Evolutionary conservation across 2,888 invertebrate genomes (phyloP), one percentile per base, ranked within the genome.

Genomic region (Drosophila picticornis): DNA sequence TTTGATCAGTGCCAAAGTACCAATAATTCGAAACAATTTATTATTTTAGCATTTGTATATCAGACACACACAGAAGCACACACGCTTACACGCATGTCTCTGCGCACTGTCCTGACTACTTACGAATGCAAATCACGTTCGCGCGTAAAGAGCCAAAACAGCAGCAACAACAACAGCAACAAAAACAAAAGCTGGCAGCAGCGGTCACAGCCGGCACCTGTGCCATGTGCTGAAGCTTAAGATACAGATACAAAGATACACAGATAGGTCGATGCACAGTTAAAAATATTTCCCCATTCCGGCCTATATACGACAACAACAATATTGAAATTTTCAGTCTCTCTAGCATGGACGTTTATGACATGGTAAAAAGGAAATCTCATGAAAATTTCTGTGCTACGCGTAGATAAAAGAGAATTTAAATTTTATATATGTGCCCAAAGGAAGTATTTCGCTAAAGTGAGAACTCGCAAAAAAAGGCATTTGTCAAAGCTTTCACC

Each of bases 21-120:
- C 88, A 88, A 88, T 88, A 89, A 88, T 89, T 88, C 80, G 84
- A 84, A 82, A 79, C 88, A 90, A 90, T 90, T 90, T 90, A 86
- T 90, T 90, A 90, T 90, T 89, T 90, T 77, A 77, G 77, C 90
- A 90, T 90, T 90, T 90, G 89, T 79, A 82, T 77, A 77, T 73
- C 86, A 68, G 62, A 75, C 34, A 57, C 50, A 69, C 40, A n/a
- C 36, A 65, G 57, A 71, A 36, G 53, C 59, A 75, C 64, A 53
- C 67, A 53, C 48, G 53, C 62, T 40, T 36, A 50, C 40, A 57
- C 43, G 27, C 27, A 51, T 40, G n/a, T 32, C 52, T 59, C 48
- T 46, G 16, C 40, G 25, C 25, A 53, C 65, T 51, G 72, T 72
- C 73, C 50, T 67, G 71, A 65, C 81, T 71, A 78, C 81, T 88